Evolutionary conservation across 2,888 invertebrate genomes (phyloP), one percentile per base, ranked within the genome.

Genomic region (Microplitis manilae): DNA sequence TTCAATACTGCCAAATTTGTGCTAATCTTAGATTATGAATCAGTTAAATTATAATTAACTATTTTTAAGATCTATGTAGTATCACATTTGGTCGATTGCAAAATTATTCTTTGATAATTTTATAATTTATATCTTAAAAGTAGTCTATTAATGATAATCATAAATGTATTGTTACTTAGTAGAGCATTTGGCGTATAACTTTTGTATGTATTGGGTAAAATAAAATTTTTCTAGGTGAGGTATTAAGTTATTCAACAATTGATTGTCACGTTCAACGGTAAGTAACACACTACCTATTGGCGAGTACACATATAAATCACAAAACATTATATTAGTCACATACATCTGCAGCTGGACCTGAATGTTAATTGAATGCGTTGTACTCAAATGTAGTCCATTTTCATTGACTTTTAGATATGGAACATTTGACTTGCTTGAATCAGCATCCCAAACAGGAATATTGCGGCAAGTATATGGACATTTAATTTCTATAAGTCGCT

Each of bases 401-500:
- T 77, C 77, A 73, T 75, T 77, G n/a, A 75, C 17, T 69, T 76
- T 77, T 50, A 79, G 69, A 65, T 76, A 79, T 69, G 39, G 72
- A 40, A 79, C 76, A 60, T 77, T 79, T 9, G 9, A 41, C 41
- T 75, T 59, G 17, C 39, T 4, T 62, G 40, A 39, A 39, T 77
- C 69, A 41, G 62, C 17, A 77, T 77, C 67, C 39, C n/a, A 77
- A 50, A 78, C 20, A 20, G 79, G 79, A 65, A 64, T 77, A 61
- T 79, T 72, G 61, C 64, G 41, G 40, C 77, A 81, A 40, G 73
- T 78, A 59, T 68, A 77, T 9, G 81, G 79, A 73, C 81, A 82
- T 74, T 80, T 81, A 40, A 82, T 81, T 73, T 81, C 81, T 9
- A 81, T 62, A 9, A 81, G 38, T 41, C 69, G 78, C 69, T 82